phyloP scores from a whole-genome alignment of 2,888 invertebrate genomes.

The Pyrocoelia pectoralis region DNA sequence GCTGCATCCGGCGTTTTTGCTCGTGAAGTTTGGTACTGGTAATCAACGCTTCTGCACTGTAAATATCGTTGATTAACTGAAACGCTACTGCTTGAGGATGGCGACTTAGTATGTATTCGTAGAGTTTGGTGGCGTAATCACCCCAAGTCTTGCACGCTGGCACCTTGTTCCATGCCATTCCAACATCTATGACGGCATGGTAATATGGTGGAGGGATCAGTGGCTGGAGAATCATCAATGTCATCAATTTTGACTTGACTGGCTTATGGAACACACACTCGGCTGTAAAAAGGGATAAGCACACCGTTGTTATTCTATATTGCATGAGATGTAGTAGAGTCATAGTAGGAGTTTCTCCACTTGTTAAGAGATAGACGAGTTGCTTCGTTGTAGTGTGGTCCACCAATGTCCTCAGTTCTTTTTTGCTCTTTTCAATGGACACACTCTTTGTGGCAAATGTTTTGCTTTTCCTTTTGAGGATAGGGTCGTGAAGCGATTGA shows the following conservation, averaged over 20 bases:
- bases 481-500: neutral
- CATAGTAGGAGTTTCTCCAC: neutral
- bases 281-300: neutral
- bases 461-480: neutral
- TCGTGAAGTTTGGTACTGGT: neutral
- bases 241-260: neutral
- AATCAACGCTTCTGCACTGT: neutral
- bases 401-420: neutral
- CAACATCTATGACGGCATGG: neutral
- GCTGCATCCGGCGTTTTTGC: neutral
- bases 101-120: conserved; percentile 2
- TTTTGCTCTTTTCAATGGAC: too few relatives aligned
- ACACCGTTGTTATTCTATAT: neutral
- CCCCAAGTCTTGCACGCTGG: neutral
- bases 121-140: too few relatives aligned
- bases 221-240: neutral
- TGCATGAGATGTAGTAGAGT: neutral
- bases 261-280: neutral
- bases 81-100: neutral
- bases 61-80: neutral
- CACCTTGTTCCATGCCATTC: conserved; percentile 8
- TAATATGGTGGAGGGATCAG: neutral
- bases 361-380: neutral
- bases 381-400: neutral
- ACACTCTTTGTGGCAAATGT: neutral